Conservation (phyloP, 2,113 vertebrate species). For the Pseudopipra pipra region DNA sequence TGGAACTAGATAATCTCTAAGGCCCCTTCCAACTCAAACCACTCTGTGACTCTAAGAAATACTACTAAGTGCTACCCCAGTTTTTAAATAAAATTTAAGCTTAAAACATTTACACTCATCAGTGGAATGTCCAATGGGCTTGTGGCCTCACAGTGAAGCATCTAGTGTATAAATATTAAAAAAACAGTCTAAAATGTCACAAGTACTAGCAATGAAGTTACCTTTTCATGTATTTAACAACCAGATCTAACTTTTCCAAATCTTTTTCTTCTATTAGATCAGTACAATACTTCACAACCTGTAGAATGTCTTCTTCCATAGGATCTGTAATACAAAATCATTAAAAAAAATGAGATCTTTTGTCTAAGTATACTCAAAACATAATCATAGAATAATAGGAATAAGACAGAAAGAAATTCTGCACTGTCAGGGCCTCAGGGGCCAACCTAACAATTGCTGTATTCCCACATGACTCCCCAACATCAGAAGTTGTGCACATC, state of each 20-base stretch:
- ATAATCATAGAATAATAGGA: not conserved
- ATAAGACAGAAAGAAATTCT: not conserved
- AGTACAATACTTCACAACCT: slow-evolving; percentile 97
- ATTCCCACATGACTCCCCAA: not conserved
- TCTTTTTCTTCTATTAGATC: slow-evolving; percentile 97
- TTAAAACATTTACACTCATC: not conserved
- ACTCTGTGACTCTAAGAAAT: not conserved
- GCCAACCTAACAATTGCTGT: not conserved
- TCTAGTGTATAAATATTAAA: not conserved
- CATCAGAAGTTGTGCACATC: not conserved
- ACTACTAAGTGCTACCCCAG: not conserved
- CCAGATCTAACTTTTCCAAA: slow-evolving; percentile 92
- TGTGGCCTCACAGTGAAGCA: not conserved
- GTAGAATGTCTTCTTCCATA: slow-evolving; percentile 98
- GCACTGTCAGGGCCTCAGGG: not conserved
- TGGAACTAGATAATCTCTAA: not conserved
- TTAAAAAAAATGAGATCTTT: not conserved
- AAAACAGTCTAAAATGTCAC: not conserved
- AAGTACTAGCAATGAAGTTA: slow-evolving; percentile 22
- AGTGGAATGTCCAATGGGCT: not conserved
- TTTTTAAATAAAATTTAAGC: not conserved
- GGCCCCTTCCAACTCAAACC: not conserved
- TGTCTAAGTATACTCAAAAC: not conserved
- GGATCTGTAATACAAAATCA: slow-evolving; percentile 79
- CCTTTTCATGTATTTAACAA: slow-evolving; percentile 99